phyloP scores from a whole-genome alignment of 2,888 invertebrate species.

The Torymus aiolomorphi region DNA sequence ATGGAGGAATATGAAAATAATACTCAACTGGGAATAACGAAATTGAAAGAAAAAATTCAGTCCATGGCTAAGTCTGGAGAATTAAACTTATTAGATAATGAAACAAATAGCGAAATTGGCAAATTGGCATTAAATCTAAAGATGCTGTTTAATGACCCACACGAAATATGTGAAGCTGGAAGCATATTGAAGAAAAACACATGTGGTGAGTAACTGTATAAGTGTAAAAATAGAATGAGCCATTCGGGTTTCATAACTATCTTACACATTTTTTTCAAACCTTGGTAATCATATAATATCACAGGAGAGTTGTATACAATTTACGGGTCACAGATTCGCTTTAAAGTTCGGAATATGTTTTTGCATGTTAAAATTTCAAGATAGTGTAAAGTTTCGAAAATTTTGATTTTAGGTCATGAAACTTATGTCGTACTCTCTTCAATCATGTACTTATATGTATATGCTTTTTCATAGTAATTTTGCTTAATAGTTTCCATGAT shows the following conservation, averaged over 20 bases:
- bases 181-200: constrained; percentile 77
- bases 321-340: too few relatives aligned
- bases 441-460: too few relatives aligned
- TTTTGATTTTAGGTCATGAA: too few relatives aligned
- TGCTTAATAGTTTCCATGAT: too few relatives aligned
- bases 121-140: constrained; percentile 67
- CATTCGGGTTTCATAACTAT: background rate
- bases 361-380: too few relatives aligned
- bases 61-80: constrained; percentile 63
- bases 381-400: too few relatives aligned
- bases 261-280: background rate
- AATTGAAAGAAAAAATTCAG: constrained; percentile 65
- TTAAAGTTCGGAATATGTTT: too few relatives aligned
- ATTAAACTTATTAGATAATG: constrained; percentile 63
- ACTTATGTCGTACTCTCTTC: too few relatives aligned
- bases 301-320: too few relatives aligned
- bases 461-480: too few relatives aligned
- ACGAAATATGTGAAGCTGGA: constrained; percentile 77
- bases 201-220: constrained; percentile 76
- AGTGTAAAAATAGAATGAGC: background rate
- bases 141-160: constrained; percentile 64
- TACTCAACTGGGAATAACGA: constrained; percentile 63
- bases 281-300: background rate
- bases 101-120: constrained; percentile 66
- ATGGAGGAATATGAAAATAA: constrained; percentile 66